phyloP scores from a whole-genome alignment of 2,888 invertebrate species.

The Geophilus truncorum region DNA sequence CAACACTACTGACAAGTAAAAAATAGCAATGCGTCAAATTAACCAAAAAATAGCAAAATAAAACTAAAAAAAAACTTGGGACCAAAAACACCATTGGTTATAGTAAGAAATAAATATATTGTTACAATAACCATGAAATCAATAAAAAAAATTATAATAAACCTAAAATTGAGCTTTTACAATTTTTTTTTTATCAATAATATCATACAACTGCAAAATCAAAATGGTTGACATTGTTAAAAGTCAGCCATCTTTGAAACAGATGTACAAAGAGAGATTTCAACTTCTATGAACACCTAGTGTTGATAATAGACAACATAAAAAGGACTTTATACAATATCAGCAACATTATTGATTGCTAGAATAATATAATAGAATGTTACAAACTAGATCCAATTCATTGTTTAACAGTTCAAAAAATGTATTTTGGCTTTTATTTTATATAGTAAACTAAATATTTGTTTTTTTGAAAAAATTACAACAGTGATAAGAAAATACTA shows the following conservation, averaged over 20 bases:
- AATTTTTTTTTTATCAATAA: no score
- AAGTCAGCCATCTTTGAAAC: no score
- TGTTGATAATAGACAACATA: background rate
- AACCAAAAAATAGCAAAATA: background rate
- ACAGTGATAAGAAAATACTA: constrained; percentile 10
- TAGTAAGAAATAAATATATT: no score
- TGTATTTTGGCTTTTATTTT: background rate
- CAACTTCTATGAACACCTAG: background rate
- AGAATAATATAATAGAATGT: no score
- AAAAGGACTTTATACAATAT: background rate
- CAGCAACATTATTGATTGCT: constrained; percentile 10
- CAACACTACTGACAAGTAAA: background rate
- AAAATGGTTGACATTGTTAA: no score
- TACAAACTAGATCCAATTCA: background rate
- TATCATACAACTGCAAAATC: no score
- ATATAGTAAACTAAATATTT: background rate
- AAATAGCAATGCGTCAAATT: background rate
- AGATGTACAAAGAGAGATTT: background rate
- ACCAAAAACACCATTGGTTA: no score
- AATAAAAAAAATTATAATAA: no score
- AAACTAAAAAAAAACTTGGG: background rate
- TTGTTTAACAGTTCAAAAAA: background rate
- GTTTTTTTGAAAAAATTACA: background rate
- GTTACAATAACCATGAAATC: no score
- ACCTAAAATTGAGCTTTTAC: no score